Evolutionary conservation across 2,888 invertebrate genomes (phyloP).

Genomic region (Oscheius onirici): DNA sequence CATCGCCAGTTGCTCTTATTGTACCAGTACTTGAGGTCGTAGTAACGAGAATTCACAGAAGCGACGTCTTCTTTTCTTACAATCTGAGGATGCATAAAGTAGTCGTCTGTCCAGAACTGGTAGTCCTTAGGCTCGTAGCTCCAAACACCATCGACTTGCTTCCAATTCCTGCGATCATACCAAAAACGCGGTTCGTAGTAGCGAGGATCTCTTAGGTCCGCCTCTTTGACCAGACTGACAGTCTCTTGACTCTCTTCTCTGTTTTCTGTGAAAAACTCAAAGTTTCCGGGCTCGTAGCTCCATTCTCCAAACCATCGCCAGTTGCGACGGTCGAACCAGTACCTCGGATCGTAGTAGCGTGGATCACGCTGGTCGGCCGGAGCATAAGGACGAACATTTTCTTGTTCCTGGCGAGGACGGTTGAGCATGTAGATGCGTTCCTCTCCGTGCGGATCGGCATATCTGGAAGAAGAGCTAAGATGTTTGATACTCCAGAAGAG

Average conservation of each 20-base stretch:
- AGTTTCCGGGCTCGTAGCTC: constrained; percentile 15
- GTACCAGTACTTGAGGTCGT: constrained; percentile 10
- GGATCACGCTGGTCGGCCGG: not conserved
- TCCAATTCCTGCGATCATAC: constrained; percentile 19
- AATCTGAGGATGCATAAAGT: not conserved
- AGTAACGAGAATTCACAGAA: constrained; percentile 1
- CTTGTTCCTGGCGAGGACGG: not conserved
- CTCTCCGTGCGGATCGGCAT: constrained; percentile 19
- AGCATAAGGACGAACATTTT: not conserved
- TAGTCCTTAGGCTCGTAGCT: constrained; percentile 8
- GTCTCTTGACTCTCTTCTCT: not conserved
- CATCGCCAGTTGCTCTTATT: constrained; percentile 11
- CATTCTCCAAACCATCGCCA: constrained; percentile 2
- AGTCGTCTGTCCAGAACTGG: constrained; percentile 1
- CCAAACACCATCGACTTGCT: not conserved
- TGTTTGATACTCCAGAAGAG: too few relatives aligned
- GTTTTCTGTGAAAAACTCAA: not conserved
- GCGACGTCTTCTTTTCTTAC: too few relatives aligned
- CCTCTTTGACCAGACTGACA: not conserved
- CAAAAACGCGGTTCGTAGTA: constrained; percentile 10
- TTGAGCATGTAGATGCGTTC: not conserved
- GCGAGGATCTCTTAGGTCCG: not conserved
- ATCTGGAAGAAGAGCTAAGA: not conserved
- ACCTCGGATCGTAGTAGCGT: constrained; percentile 13
- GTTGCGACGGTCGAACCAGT: constrained; percentile 16